Base-by-base conservation (phyloP, 2,888 invertebrate species). In the Synergus gifuensis region DNA sequence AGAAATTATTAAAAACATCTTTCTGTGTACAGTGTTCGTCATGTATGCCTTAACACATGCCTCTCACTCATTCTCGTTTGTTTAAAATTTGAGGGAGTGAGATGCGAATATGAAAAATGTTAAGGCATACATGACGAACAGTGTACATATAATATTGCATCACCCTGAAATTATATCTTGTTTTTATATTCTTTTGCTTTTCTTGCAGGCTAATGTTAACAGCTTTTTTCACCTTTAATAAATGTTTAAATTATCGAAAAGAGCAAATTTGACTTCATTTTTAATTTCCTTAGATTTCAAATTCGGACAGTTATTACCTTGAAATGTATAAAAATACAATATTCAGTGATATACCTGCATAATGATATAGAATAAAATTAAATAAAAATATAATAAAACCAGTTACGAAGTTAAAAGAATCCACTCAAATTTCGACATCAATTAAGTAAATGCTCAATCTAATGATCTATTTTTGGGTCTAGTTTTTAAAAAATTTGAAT, bases 401-500 rank as follows among this genome's bases (percentile, higher is more conserved):
- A 66, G 66, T 49, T 16, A 49, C 14, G 28, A 49, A 28, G 49
- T 69, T 49, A 9, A 49, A n/a, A 69, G 28, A 69, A 69, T 49
- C 28, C 28, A 69, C n/a, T 69, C 69, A 49, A 73, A 54, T 73
- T 73, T 54, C 36, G 54, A 54, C n/a, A 16, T 73, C 49, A 73
- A 54, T 49, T 28, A 69, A 36, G 16, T 73, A 54, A 73, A 73
- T 73, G 73, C 73, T 73, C 49, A 73, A 73, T 36, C 49, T 73
- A 73, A 54, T 46, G 36, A 73, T 73, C 54, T 73, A 73, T n/a
- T 49, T 49, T 54, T n/a, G 49, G n/a, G 54, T n/a, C 54, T 54
- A 54, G 36, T 18, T 73, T 73, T 67, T 36, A 54, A 73, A 54
- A 36, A 54, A 36, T 69, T 28, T 73, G 49, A 54, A 73, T 67